Evolutionary conservation across 2,797 vertebrate genomes (phyloP).

Genomic region (Orestias chungarensis): DNA sequence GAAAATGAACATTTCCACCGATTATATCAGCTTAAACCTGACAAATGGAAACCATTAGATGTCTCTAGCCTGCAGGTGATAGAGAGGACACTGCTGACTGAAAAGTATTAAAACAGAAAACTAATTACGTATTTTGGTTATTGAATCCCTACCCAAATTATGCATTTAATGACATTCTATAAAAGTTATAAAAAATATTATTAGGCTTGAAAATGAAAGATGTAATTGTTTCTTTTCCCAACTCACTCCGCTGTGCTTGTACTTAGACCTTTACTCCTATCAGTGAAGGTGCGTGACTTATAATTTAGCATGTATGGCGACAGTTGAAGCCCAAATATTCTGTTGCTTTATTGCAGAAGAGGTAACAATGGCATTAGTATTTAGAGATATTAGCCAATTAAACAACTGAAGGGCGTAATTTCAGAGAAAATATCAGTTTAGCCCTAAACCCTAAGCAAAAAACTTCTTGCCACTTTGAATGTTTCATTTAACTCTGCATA

Average conservation of each 20-base stretch:
- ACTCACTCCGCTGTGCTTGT: not conserved
- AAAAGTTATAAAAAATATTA: not conserved
- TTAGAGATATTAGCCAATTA: no score
- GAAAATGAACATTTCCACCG: not conserved
- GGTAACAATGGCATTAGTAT: no score
- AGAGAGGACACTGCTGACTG: not conserved
- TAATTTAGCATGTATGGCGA: not conserved
- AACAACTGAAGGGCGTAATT: not conserved
- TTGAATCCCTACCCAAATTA: not conserved
- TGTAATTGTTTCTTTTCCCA: not conserved
- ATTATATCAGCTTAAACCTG: not conserved
- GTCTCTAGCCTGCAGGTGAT: no score
- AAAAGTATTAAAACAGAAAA: not conserved
- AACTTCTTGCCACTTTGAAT: no score
- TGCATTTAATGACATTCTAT: not conserved
- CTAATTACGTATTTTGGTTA: conserved; percentile 1
- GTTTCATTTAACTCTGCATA: not conserved
- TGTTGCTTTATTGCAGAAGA: not conserved
- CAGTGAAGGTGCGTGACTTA: not conserved
- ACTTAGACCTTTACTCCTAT: not conserved
- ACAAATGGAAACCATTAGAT: not conserved
- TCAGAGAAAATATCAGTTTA: not conserved
- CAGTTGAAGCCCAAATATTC: not conserved
- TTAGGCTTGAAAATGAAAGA: not conserved
- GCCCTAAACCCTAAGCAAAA: not conserved